phyloP scores from a whole-genome alignment of 2,797 vertebrate species.

The Melanotaenia parkinsoni region DNA sequence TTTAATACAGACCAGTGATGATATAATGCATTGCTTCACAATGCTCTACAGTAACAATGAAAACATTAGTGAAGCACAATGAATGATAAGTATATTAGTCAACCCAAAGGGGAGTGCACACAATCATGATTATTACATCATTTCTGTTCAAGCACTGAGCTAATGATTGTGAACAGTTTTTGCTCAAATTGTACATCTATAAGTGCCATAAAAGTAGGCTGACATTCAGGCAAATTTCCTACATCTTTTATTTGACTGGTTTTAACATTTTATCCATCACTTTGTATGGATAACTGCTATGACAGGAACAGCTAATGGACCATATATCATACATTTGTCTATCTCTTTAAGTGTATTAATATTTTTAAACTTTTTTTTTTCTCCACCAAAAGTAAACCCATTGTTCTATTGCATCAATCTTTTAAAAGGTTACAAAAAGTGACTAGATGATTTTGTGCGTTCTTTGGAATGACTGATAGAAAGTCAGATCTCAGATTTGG shows the following conservation, averaged over 20 bases:
- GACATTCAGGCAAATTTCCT: constrained; percentile 7
- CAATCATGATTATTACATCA: background rate
- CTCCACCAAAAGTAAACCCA: background rate
- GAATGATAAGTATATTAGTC: background rate
- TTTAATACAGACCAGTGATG: constrained; percentile 30
- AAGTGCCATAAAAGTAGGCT: background rate
- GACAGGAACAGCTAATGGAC: background rate
- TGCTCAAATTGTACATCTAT: background rate
- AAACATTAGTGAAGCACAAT: constrained; percentile 9
- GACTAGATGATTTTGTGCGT: background rate
- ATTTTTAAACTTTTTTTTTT: background rate
- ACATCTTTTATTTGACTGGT: background rate
- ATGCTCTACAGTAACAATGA: background rate
- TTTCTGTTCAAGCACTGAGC: background rate
- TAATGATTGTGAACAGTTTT: background rate
- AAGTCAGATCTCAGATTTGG: background rate
- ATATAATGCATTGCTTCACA: constrained; percentile 10
- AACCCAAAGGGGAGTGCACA: constrained; percentile 9
- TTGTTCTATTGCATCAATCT: background rate
- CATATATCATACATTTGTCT: background rate
- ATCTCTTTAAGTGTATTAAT: constrained; percentile 3
- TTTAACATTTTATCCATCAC: background rate
- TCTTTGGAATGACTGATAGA: background rate
- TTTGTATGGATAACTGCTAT: background rate
- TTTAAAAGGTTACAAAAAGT: background rate